phyloP scores from a whole-genome alignment of 2,797 vertebrate genomes.

The Karalla daura region DNA sequence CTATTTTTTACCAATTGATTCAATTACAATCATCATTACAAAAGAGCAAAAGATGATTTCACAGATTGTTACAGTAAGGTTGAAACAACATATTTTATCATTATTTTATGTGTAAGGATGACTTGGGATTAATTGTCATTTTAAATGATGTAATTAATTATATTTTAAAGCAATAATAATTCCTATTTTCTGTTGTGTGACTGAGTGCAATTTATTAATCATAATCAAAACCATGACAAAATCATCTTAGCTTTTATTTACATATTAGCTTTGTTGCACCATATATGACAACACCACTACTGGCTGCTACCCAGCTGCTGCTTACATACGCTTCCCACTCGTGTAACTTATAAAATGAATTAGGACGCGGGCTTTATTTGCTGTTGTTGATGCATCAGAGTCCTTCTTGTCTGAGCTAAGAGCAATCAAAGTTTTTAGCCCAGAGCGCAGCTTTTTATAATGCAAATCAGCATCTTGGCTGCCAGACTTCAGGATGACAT shows the following conservation, averaged over 20 bases:
- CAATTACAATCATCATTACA: too few species aligned
- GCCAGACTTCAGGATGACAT: conserved; percentile 20
- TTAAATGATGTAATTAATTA: too few species aligned
- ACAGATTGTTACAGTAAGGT: too few species aligned
- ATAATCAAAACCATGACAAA: too few species aligned
- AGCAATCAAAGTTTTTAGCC: conserved; percentile 29
- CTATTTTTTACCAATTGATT: too few species aligned
- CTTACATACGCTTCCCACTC: neutral
- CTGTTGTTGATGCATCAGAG: conserved; percentile 2
- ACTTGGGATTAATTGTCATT: too few species aligned
- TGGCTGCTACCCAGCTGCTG: neutral
- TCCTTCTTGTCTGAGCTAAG: neutral
- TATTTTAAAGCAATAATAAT: too few species aligned
- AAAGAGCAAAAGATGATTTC: too few species aligned
- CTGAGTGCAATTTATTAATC: too few species aligned
- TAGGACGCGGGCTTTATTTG: neutral
- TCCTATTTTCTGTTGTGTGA: too few species aligned
- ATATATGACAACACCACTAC: neutral
- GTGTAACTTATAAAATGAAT: neutral
- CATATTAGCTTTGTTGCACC: neutral
- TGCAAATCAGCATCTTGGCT: conserved; percentile 18
- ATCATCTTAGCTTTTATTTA: neutral
- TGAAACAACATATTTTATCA: too few species aligned
- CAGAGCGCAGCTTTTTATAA: conserved; percentile 9
- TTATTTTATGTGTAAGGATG: too few species aligned